Evolutionary conservation across 2,888 invertebrate genomes (phyloP).

Genomic region (Nipponacmea schrenckii): DNA sequence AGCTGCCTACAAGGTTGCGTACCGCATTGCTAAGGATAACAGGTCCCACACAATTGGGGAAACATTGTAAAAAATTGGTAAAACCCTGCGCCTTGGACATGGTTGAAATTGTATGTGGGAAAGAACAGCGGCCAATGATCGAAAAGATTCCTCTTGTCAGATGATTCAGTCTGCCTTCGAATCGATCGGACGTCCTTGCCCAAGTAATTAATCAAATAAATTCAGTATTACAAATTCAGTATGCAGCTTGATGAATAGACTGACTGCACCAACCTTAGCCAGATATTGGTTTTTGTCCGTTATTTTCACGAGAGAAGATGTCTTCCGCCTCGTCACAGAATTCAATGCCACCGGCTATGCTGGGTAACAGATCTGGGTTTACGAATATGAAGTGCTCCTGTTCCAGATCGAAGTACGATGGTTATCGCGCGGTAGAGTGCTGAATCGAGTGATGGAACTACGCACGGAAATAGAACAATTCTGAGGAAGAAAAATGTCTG

Average conservation of each 20-base stretch:
- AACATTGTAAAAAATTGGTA: neutral
- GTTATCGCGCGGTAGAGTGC: neutral
- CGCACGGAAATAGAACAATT: neutral
- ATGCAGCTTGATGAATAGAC: neutral
- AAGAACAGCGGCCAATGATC: neutral
- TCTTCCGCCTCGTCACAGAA: neutral
- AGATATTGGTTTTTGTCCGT: neutral
- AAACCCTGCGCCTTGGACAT: neutral
- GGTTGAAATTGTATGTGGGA: neutral
- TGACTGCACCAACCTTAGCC: neutral
- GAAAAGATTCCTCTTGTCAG: neutral
- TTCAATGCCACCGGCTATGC: neutral
- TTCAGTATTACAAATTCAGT: neutral
- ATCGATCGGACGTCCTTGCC: neutral
- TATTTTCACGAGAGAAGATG: neutral
- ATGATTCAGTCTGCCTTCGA: neutral
- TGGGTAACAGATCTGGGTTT: neutral
- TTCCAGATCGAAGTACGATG: neutral
- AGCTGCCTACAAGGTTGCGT: too few species aligned
- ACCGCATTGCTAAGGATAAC: too few species aligned
- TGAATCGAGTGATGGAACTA: conserved; percentile 6
- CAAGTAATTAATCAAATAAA: neutral
- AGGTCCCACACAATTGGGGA: too few species aligned
- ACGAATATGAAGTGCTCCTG: neutral
- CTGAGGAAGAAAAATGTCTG: neutral